Conservation (phyloP, 2,797 vertebrate genomes). For the Amphiprion clarkii region DNA sequence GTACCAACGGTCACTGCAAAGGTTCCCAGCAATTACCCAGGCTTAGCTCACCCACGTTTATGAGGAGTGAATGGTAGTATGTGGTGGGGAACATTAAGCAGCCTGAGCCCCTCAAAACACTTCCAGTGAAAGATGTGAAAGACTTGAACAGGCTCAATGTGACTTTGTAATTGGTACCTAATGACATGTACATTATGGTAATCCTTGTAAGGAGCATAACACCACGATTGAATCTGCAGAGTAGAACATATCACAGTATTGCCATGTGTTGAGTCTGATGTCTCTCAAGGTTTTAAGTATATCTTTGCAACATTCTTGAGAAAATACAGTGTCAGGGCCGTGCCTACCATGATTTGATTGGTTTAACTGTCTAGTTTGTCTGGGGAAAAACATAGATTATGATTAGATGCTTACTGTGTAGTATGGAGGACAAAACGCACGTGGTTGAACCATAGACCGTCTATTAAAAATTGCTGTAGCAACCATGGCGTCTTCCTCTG, state of each 20-base stretch:
- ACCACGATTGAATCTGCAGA: background rate
- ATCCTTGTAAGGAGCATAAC: slow-evolving; percentile 14
- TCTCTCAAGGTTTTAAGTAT: background rate
- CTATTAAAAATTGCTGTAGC: no score
- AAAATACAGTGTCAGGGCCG: background rate
- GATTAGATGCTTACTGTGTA: no score
- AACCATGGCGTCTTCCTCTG: no score
- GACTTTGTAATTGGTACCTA: slow-evolving; percentile 40
- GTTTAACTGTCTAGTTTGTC: no score
- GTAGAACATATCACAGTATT: background rate
- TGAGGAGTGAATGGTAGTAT: slow-evolving; percentile 24
- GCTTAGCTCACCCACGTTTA: slow-evolving; percentile 48
- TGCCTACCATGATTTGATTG: no score
- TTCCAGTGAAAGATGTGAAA: slow-evolving; percentile 48
- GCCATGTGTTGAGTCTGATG: background rate
- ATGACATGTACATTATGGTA: slow-evolving; percentile 14
- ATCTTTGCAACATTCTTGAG: background rate
- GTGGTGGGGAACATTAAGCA: slow-evolving; percentile 26
- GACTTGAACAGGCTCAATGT: slow-evolving; percentile 13
- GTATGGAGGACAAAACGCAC: no score
- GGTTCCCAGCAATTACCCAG: slow-evolving; percentile 66
- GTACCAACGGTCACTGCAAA: slow-evolving; percentile 55
- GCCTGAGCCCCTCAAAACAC: slow-evolving; percentile 33
- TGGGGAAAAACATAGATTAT: no score
- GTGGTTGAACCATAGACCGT: no score